Base-by-base conservation (phyloP, 2,888 invertebrate genomes). In the Metalampra italica region DNA sequence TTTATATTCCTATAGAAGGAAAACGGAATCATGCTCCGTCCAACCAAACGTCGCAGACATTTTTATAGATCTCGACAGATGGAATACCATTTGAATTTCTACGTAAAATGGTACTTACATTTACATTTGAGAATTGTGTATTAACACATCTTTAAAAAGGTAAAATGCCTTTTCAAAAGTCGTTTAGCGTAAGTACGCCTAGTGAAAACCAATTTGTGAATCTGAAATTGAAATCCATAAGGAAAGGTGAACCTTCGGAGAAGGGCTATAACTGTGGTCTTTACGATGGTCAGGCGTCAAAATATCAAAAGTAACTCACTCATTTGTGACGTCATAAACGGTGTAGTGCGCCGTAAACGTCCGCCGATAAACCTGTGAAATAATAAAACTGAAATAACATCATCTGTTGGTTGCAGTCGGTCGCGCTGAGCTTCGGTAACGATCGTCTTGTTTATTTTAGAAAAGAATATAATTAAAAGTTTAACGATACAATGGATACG, bases 281-380 rank as follows among this genome's bases (percentile, higher is more conserved):
- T 68, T 68, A 67, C 59, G 56, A 62, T 45, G 59, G 60, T 64
- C 45, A 62, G 62, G 60, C 58, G 60, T 62, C 60, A 74, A 69
- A 32, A 74, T 67, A 66, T 68, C 64, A 72, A 69, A 66, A 60
- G 64, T 57, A 77, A 94, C 95, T 93, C 81, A 95, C 95, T 96
- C 96, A 88, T 96, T 96, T 76, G 93, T 93, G 84, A 96, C 96
- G 91, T 96, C 96, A 90, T 96, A 96, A 82, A 96, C 94, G 66
- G 96, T 96, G 90, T 96, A 96, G 85, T 94, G 94, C 68, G 96
- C 96, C 71, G 95, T 95, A 90, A 94, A 95, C 60, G 96, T 95
- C 90, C 95, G 92, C 82, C 94, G 92, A 88, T 94, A 96, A 81
- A 95, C 94, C 96, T 96, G 91, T 41, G 91, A 92, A 75, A 73